A percentile compares a stretch with the other conserved stretches of the same genome.
phyloP scores from a whole-genome alignment of 2,113 vertebrate genomes.

The Monarcha castaneiventris region DNA sequence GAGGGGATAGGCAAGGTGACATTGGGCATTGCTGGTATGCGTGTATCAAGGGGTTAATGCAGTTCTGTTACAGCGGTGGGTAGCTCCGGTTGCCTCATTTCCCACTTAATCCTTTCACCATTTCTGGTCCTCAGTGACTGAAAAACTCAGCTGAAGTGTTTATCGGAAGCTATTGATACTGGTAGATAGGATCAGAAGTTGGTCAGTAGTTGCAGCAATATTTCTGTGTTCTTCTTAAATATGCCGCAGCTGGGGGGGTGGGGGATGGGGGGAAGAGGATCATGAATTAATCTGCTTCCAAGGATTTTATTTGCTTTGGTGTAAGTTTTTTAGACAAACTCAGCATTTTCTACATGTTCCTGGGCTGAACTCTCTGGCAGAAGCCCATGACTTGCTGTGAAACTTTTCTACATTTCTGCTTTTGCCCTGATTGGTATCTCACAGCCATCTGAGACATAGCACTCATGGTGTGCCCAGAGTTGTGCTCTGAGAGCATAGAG shows the following conservation, averaged over 20 bases:
- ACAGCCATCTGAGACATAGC: neutral
- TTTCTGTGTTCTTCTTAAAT: neutral
- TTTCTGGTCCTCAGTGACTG: neutral
- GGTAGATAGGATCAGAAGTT: neutral
- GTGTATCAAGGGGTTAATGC: neutral
- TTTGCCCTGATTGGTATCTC: neutral
- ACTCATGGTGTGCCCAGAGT: neutral
- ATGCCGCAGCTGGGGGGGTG: neutral
- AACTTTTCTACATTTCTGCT: neutral
- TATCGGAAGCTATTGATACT: neutral
- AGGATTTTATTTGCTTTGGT: neutral
- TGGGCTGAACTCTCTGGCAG: neutral
- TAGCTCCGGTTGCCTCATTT: neutral
- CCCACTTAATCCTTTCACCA: neutral
- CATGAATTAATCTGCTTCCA: neutral
- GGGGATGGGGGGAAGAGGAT: fast-evolving
- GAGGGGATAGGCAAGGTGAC: fast-evolving
- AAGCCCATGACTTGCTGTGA: neutral
- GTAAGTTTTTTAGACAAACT: neutral
- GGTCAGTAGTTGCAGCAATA: neutral
- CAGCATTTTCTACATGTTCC: neutral
- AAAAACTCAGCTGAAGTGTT: neutral
- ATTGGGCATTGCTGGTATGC: neutral
- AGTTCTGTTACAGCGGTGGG: fast-evolving
- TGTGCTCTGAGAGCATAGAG: neutral